Evolutionary conservation across 2,888 invertebrate genomes (phyloP), one percentile per base, ranked within the genome.

Genomic region (Drosophila borealis): DNA sequence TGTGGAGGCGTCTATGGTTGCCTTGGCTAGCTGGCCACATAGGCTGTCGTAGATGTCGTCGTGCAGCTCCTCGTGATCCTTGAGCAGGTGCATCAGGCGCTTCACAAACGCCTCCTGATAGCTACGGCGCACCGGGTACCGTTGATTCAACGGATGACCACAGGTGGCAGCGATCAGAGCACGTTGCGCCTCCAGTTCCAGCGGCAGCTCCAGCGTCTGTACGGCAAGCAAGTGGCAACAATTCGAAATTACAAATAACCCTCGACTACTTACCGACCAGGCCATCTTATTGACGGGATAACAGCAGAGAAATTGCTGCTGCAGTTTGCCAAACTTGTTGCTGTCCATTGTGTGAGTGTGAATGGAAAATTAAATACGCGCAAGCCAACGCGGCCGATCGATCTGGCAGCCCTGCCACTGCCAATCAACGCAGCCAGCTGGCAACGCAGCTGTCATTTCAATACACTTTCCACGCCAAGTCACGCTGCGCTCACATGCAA

Each of bases 61-160:
- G 80, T 95, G 94, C 8, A 96, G 91, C 86, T 95, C 95, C 72
- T 93, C 74, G 33, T 75, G 70, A 11, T 73, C 68, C 68, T 96
- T 95, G 45, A 96, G 92, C 88, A 92, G 88, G n/a, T 92, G 80
- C 53, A 96, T 93, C 2, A 96, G 76, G 71, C 93, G 93, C 90
- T 96, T 96, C 11, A 96, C 91, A 91, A 96, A 96, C 34, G 93
- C 92, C 85, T 93, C 93, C 72, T 94, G 94, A 90, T 96, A 96
- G 39, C 93, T 93, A 44, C 91, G 88, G 76, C 94, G 95, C 5
- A 96, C 82, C 2, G 96, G 96, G 91, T 94, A 94, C 68, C 93
- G 92, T 81, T 93, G 90, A 65, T 95, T 91, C 39, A 94, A 80
- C 8, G 92, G 74, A 75, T 93, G 93, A 44, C 94, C 92, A 10